Percentiles rank a stretch among this genome's conserved stretches.
These are phyloP conservation scores for Dexiosoma caninum DNA, from an alignment of 2,888 invertebrate species.

Conservation along the genomic window DNA sequence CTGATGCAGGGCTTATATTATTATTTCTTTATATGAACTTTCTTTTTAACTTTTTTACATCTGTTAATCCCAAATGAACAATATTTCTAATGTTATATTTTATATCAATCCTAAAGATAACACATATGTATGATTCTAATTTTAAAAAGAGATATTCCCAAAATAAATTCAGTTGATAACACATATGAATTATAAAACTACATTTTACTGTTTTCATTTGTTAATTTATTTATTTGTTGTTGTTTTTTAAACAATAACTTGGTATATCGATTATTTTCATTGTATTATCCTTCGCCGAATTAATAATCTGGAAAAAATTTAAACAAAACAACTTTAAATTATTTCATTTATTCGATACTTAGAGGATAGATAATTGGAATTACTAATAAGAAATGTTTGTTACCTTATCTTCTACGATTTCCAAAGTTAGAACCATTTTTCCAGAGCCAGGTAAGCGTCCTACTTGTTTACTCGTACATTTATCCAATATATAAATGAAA, in stretches of 20 bases:
- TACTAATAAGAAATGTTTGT: background rate
- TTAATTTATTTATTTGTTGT: conserved; percentile 7
- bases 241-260: conserved; percentile 52
- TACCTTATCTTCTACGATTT: conserved; percentile 83
- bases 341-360: too few species aligned
- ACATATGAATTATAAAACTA: too few species aligned
- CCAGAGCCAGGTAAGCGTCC: conserved; percentile 84
- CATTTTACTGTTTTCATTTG: too few species aligned
- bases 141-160: too few species aligned
- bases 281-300: conserved; percentile 84
- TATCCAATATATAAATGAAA: conserved; percentile 84
- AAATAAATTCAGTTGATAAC: too few species aligned
- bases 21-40: background rate
- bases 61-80: background rate
- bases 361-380: background rate
- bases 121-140: too few species aligned
- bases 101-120: too few species aligned
- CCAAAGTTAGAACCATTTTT: conserved; percentile 85
- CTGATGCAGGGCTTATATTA: too few species aligned
- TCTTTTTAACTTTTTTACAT: background rate
- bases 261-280: conserved; percentile 84
- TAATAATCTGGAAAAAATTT: conserved; percentile 80
- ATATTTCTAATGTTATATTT: background rate
- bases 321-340: background rate
- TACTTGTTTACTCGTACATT: conserved; percentile 78